Percentiles rank a stretch among this genome's conserved stretches.
phyloP scores from a whole-genome alignment of 2,113 vertebrate species.

The Paedocypris sp. region DNA sequence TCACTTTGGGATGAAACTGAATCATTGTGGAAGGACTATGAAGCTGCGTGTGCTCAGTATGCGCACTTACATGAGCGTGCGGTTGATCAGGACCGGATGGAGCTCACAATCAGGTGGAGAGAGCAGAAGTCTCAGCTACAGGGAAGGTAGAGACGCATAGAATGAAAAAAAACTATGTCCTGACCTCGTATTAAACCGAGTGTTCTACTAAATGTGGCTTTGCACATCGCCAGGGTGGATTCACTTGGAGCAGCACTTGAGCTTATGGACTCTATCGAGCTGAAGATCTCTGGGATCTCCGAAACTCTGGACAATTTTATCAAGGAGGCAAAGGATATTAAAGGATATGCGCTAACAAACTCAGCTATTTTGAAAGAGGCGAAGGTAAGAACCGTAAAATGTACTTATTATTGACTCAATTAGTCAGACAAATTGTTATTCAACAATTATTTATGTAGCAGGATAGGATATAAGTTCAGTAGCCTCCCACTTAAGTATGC shows the following conservation, averaged over 20 bases:
- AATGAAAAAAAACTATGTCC: background rate
- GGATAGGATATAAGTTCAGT: too few species aligned
- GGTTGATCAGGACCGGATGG: conserved; percentile 53
- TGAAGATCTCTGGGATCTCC: conserved; percentile 58
- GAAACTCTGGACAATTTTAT: conserved; percentile 58
- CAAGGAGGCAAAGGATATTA: conserved; percentile 60
- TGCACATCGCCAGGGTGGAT: conserved; percentile 50
- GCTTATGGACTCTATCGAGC: conserved; percentile 68
- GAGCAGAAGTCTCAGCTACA: conserved; percentile 60
- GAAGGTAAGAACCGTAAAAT: conserved; percentile 51
- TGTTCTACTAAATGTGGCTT: background rate
- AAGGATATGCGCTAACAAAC: conserved; percentile 55
- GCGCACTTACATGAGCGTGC: conserved; percentile 45
- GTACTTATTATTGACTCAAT: background rate
- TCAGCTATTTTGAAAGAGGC: conserved; percentile 60
- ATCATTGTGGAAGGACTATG: conserved; percentile 64
- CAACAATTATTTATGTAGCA: background rate
- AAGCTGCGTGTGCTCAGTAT: conserved; percentile 46
- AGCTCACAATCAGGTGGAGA: conserved; percentile 60
- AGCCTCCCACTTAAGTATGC: too few species aligned
- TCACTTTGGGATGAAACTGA: conserved; percentile 60
- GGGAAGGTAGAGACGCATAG: conserved; percentile 54
- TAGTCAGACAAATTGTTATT: background rate
- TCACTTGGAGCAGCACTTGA: conserved; percentile 68
- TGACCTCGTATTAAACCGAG: background rate